These are phyloP conservation scores for Papio anubis DNA, from an alignment of 2,113 vertebrate genomes.

Conservation along the genomic window DNA sequence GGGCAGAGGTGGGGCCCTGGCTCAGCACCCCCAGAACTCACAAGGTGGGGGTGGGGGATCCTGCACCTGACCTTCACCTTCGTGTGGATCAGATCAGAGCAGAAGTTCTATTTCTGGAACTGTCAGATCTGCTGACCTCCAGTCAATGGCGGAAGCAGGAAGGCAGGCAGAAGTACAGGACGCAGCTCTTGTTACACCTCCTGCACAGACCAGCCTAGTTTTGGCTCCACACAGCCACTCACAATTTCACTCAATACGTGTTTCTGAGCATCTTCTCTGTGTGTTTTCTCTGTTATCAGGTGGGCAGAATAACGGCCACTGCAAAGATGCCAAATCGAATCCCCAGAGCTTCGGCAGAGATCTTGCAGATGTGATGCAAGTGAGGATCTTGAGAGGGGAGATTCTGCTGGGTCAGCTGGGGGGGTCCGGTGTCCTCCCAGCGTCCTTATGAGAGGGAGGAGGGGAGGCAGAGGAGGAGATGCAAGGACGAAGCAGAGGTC, in stretches of 20 bases:
- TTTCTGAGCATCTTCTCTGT: neutral
- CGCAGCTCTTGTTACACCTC: rapidly evolving
- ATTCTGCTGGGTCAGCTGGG: rapidly evolving
- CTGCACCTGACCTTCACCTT: no score
- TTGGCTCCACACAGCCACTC: neutral
- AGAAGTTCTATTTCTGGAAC: neutral
- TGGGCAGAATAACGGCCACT: neutral
- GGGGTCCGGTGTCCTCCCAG: no score
- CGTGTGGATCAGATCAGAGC: neutral
- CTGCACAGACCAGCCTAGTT: neutral
- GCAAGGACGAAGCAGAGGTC: neutral
- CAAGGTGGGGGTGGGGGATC: neutral
- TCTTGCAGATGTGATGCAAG: neutral
- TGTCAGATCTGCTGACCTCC: neutral
- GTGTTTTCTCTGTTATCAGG: no score
- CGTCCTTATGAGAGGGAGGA: neutral
- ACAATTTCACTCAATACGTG: neutral
- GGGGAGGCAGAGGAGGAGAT: neutral
- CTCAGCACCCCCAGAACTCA: neutral
- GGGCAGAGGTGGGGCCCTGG: neutral
- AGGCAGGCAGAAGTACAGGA: neutral
- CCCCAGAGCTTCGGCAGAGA: neutral
- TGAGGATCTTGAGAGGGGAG: neutral
- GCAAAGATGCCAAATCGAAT: rapidly evolving
- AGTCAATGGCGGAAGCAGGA: rapidly evolving